Conservation (phyloP, 2,113 vertebrate genomes). For the Colossoma macropomum region DNA sequence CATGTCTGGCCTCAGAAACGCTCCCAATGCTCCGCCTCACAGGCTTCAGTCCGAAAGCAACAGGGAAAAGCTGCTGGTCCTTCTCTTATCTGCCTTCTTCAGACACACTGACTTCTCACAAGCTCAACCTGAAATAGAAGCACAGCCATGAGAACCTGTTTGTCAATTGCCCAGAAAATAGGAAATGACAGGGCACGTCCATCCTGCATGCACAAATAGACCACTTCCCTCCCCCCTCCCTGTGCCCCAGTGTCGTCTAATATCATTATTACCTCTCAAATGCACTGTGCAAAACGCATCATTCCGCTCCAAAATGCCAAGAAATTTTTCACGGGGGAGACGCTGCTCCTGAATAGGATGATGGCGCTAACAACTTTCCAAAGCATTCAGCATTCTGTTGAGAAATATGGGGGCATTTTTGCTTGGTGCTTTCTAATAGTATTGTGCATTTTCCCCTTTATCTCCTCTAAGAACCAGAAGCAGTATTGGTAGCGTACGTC, state of each 20-base stretch:
- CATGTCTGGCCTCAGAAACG: constrained; percentile 14
- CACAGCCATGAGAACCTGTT: constrained; percentile 81
- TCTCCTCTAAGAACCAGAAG: neutral
- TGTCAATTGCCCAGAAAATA: constrained; percentile 85
- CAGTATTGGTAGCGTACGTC: neutral
- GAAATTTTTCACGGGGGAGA: constrained; percentile 67
- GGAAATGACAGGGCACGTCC: constrained; percentile 83
- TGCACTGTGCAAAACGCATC: constrained; percentile 81
- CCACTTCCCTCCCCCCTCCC: constrained; percentile 66
- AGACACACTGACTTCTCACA: constrained; percentile 79
- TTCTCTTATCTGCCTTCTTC: constrained; percentile 82
- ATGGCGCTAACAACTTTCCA: constrained; percentile 67
- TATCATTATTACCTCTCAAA: constrained; percentile 89
- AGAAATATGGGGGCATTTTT: constrained; percentile 13
- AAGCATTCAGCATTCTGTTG: constrained; percentile 31
- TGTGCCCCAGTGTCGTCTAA: constrained; percentile 80
- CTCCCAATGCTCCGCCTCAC: constrained; percentile 13
- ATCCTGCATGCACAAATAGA: constrained; percentile 84
- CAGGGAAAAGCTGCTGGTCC: constrained; percentile 66
- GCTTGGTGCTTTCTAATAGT: neutral
- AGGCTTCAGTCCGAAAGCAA: constrained; percentile 45
- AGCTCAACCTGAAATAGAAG: constrained; percentile 84
- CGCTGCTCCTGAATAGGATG: constrained; percentile 73
- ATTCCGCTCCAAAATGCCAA: constrained; percentile 73
- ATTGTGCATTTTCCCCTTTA: constrained; percentile 6